phyloP scores from a whole-genome alignment of 2,797 vertebrate genomes.

The Anguilla megastoma region DNA sequence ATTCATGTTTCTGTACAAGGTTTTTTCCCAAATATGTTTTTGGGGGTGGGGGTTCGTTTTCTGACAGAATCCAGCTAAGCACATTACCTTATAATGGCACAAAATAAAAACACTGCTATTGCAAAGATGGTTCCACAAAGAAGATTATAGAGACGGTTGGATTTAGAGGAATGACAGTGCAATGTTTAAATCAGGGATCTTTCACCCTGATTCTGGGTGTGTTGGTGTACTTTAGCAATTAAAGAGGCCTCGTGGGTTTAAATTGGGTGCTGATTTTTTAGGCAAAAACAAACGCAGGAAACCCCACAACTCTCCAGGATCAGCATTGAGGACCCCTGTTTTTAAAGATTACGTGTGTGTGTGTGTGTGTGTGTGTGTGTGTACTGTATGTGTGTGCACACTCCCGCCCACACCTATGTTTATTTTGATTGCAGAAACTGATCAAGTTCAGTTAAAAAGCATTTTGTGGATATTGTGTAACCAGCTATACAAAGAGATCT shows the following conservation, averaged over 20 bases:
- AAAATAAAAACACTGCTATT: not conserved
- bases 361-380: not conserved
- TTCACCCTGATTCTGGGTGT: not conserved
- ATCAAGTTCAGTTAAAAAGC: not conserved
- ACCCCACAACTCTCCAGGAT: not conserved
- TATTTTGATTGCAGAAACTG: not conserved
- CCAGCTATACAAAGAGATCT: not conserved
- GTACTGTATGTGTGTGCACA: not conserved
- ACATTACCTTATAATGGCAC: not conserved
- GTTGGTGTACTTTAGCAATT: not conserved
- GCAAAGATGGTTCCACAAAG: not conserved
- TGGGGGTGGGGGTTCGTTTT: not conserved
- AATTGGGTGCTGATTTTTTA: not conserved
- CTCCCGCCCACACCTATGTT: not conserved
- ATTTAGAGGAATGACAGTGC: not conserved
- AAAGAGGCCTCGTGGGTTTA: not conserved
- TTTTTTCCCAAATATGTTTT: not conserved
- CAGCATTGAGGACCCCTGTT: not conserved
- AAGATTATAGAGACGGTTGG: not conserved
- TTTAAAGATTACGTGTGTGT: not conserved
- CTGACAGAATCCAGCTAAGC: not conserved
- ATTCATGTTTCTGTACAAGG: not conserved
- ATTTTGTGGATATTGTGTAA: not conserved
- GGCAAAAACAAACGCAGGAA: not conserved
- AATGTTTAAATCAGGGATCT: not conserved